These are phyloP conservation scores for Motacilla alba DNA, from an alignment of 2,113 vertebrate species.

Conservation along the genomic window DNA sequence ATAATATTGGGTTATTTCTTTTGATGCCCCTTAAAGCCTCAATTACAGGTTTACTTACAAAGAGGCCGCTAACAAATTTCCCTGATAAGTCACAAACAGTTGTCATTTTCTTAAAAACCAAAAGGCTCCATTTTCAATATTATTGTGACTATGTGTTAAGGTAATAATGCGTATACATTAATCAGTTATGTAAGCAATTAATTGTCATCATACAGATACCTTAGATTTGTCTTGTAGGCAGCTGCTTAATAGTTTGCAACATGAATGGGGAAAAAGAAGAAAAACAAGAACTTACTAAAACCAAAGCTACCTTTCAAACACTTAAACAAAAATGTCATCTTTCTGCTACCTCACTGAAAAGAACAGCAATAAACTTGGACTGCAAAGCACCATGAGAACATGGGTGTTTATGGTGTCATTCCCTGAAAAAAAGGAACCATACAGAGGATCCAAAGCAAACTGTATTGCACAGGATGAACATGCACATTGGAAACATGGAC, in stretches of 20 bases:
- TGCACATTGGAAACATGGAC: background rate
- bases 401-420: background rate
- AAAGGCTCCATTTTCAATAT: background rate
- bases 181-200: background rate
- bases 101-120: background rate
- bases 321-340: background rate
- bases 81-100: background rate
- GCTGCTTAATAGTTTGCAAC: background rate
- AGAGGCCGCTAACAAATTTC: background rate
- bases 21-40: background rate
- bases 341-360: background rate
- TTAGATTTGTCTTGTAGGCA: background rate
- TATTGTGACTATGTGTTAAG: background rate
- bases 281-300: background rate
- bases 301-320: background rate
- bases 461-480: rapidly evolving
- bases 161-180: background rate
- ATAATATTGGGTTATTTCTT: background rate
- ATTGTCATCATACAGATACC: background rate
- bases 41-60: background rate
- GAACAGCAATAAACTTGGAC: background rate
- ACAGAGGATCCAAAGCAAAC: background rate
- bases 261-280: background rate
- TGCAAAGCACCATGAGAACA: rapidly evolving
- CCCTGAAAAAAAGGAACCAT: background rate